Evolutionary conservation across 2,888 invertebrate species (phyloP), one percentile per base, ranked within the genome.

Genomic region (Griposia aprilina): DNA sequence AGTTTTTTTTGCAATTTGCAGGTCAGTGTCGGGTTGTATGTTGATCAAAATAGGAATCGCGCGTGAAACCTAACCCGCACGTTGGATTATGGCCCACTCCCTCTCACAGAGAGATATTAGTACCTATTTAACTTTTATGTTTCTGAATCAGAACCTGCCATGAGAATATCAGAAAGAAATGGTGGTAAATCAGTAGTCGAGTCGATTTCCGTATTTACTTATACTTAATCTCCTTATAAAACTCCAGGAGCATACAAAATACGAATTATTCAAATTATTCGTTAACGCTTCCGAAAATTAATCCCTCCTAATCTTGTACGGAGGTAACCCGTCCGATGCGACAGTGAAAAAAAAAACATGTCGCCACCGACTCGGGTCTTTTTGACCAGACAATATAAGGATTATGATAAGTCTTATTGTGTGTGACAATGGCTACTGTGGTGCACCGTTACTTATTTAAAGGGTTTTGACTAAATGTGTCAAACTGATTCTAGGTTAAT

Each of bases 321-420:
- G 30, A 76, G 17, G 30, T 74, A 88, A 86, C 80, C 77, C 78
- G 26, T 71, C 70, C 8, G 57, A 77, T 26, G 72, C 73, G 74
- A 65, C 72, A 20, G 13, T 1, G 10, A 15, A 75, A 84, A 86
- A 80, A 87, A 89, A 87, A 80, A 71, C 15, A 59, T 75, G 88
- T 89, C 90, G 85, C 85, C 87, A 78, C 71, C 66, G 87, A 88
- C 87, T 85, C 63, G 72, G 72, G 89, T 84, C 87, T 79, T 66
- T 84, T 59, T 63, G 83, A 83, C 88, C 90, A 6, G 11, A 92
- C 92, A 92, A 93, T 86, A 66, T 83, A 71, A 36, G 91, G 92
- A 93, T 93, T 93, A 93, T 71, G 73, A 86, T 89, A 89, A 90
- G 87, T 83, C 90, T 76, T 77, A 89, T 92, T 93, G 92, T 92